These are phyloP conservation scores for Phortica magna DNA, from an alignment of 2,888 invertebrate genomes.

Conservation along the genomic window DNA sequence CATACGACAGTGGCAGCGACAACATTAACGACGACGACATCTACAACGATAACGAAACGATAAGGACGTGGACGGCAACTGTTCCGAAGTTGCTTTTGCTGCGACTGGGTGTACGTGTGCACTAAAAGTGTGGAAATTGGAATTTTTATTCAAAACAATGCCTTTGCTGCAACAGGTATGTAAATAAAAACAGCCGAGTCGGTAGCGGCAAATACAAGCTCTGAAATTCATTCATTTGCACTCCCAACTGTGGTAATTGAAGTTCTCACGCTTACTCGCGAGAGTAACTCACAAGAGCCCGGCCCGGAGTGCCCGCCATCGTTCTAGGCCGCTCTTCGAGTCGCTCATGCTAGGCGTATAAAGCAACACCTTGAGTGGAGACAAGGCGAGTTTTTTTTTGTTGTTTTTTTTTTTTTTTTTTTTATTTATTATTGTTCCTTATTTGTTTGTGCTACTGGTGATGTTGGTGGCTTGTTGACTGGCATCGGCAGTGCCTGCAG, in stretches of 20 bases:
- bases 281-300: constrained; percentile 39
- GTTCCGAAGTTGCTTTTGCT: not conserved
- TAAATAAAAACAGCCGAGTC: constrained; percentile 72
- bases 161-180: constrained; percentile 78
- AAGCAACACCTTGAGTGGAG: not conserved
- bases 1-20: constrained; percentile 37
- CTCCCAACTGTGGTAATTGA: constrained; percentile 57
- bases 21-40: constrained; percentile 36
- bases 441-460: not conserved
- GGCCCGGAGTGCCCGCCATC: too few species aligned
- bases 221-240: constrained; percentile 57
- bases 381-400: not conserved
- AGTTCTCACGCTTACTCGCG: constrained; percentile 56
- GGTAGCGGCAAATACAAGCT: not conserved
- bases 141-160: constrained; percentile 78
- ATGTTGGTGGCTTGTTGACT: not conserved
- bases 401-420: not conserved
- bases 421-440: not conserved
- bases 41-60: not conserved
- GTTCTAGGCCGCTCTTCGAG: too few species aligned
- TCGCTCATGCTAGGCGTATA: not conserved
- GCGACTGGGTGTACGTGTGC: constrained; percentile 47
- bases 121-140: constrained; percentile 75
- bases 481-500: not conserved
- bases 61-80: constrained; percentile 30